phyloP scores from a whole-genome alignment of 2,888 invertebrate genomes.

The Drosophila vallismaia region DNA sequence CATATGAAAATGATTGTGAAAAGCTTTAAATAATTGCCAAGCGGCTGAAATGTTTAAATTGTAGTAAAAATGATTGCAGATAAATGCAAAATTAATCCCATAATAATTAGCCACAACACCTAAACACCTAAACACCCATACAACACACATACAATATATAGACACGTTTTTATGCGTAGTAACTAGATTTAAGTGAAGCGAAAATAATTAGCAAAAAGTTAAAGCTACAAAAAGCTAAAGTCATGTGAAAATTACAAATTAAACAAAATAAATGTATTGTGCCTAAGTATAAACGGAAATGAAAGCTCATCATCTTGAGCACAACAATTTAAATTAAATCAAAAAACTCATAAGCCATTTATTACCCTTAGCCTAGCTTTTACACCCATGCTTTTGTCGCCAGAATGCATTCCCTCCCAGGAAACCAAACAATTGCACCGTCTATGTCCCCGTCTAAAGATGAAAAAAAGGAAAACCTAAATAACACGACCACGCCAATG shows the following conservation, averaged over 20 bases:
- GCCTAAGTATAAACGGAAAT: conserved; percentile 67
- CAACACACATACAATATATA: conserved; percentile 37
- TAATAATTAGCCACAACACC: conserved; percentile 47
- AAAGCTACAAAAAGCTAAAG: conserved; percentile 37
- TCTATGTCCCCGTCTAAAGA: conserved; percentile 67
- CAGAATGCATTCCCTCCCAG: conserved; percentile 7
- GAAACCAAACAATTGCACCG: conserved; percentile 59
- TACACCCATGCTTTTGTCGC: conserved; percentile 29
- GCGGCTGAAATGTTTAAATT: conserved; percentile 71
- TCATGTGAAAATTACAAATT: conserved; percentile 29
- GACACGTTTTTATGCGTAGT: conserved; percentile 74
- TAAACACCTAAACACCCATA: conserved; percentile 40
- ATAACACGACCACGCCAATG: conserved; percentile 52
- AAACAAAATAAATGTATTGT: conserved; percentile 75
- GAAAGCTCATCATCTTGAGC: conserved; percentile 32
- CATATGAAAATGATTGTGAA: conserved; percentile 64
- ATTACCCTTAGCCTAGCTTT: conserved; percentile 65
- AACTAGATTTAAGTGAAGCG: conserved; percentile 56
- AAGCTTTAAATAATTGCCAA: conserved; percentile 73
- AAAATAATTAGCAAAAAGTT: conserved; percentile 58
- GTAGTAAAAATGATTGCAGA: conserved; percentile 65
- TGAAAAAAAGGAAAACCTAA: conserved; percentile 3
- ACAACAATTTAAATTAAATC: conserved; percentile 35
- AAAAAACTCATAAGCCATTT: conserved; percentile 42
- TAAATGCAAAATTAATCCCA: conserved; percentile 54